A percentile compares a stretch with the other conserved stretches of the same genome.
phyloP scores from a whole-genome alignment of 2,113 vertebrate genomes.

The Gadus macrocephalus region DNA sequence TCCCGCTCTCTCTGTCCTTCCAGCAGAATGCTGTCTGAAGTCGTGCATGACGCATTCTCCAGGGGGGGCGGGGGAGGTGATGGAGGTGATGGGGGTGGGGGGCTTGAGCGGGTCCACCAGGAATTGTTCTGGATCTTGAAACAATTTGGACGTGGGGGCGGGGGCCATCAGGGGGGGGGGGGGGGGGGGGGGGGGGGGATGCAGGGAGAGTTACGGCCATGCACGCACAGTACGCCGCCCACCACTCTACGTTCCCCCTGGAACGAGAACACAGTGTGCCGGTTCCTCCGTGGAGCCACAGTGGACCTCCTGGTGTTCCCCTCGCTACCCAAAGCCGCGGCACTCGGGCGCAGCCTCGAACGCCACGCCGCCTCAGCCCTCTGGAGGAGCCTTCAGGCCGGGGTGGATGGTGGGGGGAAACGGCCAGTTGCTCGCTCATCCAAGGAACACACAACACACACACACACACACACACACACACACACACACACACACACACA shows the following conservation, averaged over 20 bases:
- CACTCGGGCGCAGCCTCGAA: conserved; percentile 27
- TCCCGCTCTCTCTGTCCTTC: background rate
- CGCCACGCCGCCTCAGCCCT: conserved; percentile 12
- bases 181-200: conserved; percentile 22
- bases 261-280: conserved; percentile 66
- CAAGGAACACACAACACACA: too few species aligned
- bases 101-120: background rate
- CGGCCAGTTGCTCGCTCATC: too few species aligned
- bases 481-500: too few species aligned
- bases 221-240: background rate
- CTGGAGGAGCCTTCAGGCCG: conserved; percentile 8
- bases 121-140: conserved; percentile 53
- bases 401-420: background rate
- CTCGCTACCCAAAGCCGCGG: conserved; percentile 27
- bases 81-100: background rate
- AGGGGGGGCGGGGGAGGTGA: conserved; percentile 12
- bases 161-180: too few species aligned
- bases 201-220: conserved; percentile 48
- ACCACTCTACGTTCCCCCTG: conserved; percentile 45
- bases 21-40: conserved; percentile 31
- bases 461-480: too few species aligned
- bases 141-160: conserved; percentile 46
- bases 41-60: conserved; percentile 28
- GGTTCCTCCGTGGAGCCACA: conserved; percentile 54
- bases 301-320: conserved; percentile 50